Evolutionary conservation across 2,888 invertebrate genomes (phyloP).

Genomic region (Lepidochitona cinerea): DNA sequence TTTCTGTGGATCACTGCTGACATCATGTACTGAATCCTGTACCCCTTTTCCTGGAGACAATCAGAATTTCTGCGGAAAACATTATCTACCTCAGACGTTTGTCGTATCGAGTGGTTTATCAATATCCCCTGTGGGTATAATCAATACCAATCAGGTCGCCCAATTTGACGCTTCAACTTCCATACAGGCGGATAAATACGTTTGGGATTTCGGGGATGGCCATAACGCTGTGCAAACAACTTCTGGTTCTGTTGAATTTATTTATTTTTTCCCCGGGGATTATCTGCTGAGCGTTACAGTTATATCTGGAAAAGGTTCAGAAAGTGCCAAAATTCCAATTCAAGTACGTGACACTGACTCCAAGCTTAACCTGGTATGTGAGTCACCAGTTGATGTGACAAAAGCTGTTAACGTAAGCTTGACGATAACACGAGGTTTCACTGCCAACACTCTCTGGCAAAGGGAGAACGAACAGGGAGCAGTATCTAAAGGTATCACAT

Average conservation of each 20-base stretch:
- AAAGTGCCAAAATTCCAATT: neutral
- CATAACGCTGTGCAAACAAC: neutral
- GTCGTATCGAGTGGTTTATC: neutral
- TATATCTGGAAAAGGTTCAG: neutral
- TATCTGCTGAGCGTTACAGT: neutral
- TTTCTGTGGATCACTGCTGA: neutral
- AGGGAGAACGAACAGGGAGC: neutral
- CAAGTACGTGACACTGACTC: neutral
- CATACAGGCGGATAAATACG: neutral
- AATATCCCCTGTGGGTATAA: neutral
- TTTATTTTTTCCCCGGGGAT: neutral
- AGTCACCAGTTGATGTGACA: neutral
- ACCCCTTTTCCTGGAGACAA: neutral
- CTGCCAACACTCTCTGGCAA: neutral
- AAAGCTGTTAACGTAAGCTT: neutral
- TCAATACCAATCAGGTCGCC: neutral
- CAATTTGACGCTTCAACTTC: neutral
- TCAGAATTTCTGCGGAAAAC: neutral
- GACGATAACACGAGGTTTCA: neutral
- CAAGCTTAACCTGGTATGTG: neutral
- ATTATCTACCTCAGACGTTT: constrained; percentile 1
- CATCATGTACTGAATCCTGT: neutral
- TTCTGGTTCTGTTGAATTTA: neutral
- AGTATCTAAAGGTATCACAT: neutral
- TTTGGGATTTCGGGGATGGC: neutral